Evolutionary conservation across 2,797 vertebrate genomes (phyloP), one percentile per base, ranked within the genome.

Genomic region (Percopsis omiscomaycus): DNA sequence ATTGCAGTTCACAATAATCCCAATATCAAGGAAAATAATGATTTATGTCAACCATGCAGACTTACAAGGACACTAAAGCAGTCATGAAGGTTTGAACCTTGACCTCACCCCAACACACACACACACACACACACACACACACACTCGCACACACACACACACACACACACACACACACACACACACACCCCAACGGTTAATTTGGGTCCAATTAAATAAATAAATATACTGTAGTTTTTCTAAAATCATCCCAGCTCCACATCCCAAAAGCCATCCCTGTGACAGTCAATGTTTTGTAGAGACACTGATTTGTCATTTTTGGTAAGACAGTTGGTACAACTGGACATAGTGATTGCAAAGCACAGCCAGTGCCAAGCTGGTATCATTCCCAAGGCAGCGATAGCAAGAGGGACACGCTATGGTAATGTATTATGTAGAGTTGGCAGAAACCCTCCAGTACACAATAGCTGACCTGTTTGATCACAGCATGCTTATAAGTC

Each of bases 391-490:
- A 50, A 59, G 59, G 6, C 73, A 61, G 42, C 64, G 51, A 64
- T 65, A 73, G 70, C 54, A 73, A 70, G 75, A 66, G 79, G 52
- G 55, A 56, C 60, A 66, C 53, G 62, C 55, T 13, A 42, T 73
- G 63, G 44, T 61, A 76, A 79, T 44, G 70, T 78, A 74, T 61
- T 70, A 71, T 55, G 67, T 61, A 56, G 66, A 75, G 53, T 66
- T 74, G 66, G 74, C 78, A 78, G 57, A 64, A 64, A 72, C 49
- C 83, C 80, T 80, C 70, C 6, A 16, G 15, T 58, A 64, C 52
- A 75, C 74, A 87, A 77, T 2, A 69, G 80, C 78, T 85, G 84
- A 84, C 61, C 71, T 16, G 72, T 49, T 56, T 61, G 28, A 51
- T 59, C 1, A 77, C 58, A 72, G 68, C 68, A 42, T 59, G 75